Percentiles rank a stretch among this genome's conserved stretches.
Evolutionary conservation across 2,113 vertebrate species (phyloP).

Genomic region (Dasyornis broadbenti): DNA sequence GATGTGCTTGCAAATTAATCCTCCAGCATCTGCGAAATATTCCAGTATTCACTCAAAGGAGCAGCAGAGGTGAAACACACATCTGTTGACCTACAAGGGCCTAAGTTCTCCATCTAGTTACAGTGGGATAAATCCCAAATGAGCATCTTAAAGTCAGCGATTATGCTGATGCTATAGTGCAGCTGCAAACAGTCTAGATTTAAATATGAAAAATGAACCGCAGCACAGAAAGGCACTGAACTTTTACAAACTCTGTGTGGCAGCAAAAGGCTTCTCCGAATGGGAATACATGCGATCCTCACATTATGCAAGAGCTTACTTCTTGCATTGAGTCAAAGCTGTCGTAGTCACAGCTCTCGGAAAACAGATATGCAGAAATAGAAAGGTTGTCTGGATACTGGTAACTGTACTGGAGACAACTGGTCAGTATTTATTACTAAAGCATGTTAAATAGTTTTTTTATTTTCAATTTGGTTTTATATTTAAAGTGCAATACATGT

Average conservation of each 20-base stretch:
- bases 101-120: neutral
- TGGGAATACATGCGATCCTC: neutral
- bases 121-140: neutral
- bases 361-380: neutral
- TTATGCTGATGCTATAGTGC: neutral
- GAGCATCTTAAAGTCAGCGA: neutral
- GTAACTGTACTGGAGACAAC: neutral
- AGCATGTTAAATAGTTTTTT: neutral
- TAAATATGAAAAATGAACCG: neutral
- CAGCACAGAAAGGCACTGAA: neutral
- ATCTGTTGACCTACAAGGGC: slow-evolving; percentile 28
- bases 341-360: neutral
- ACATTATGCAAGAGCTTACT: neutral
- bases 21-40: neutral
- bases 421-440: neutral
- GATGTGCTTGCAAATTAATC: neutral
- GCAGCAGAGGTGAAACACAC: neutral
- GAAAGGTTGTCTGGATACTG: neutral
- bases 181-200: neutral
- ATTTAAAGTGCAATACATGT: neutral
- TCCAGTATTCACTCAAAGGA: neutral
- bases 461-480: neutral
- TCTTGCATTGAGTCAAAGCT: neutral
- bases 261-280: neutral
- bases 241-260: neutral